These are phyloP conservation scores for Glyphotaelius pellucidus DNA, from an alignment of 2,888 invertebrate genomes.

Conservation along the genomic window DNA sequence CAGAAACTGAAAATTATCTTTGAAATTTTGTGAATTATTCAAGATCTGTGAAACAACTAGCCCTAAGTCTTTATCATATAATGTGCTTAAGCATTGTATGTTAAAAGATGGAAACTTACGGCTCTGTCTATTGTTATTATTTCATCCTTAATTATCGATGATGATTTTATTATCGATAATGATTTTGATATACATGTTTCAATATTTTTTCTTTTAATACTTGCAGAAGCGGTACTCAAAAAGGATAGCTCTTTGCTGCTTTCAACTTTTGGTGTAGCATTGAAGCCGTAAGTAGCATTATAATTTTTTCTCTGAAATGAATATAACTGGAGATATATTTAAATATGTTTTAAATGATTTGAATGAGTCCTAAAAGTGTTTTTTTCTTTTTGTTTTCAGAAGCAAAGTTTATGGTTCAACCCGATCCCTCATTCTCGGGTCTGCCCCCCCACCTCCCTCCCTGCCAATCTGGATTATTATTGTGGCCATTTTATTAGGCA, in stretches of 20 bases:
- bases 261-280: constrained; percentile 51
- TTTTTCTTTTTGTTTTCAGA: constrained; percentile 28
- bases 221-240: constrained; percentile 56
- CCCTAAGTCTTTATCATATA: neutral
- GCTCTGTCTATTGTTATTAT: neutral
- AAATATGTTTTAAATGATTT: neutral
- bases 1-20: too few relatives aligned
- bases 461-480: constrained; percentile 70
- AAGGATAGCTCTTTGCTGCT: constrained; percentile 45
- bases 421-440: constrained; percentile 46
- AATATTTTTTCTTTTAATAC: neutral
- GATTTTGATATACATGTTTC: neutral
- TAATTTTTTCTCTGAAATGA: neutral
- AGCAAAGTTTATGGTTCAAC: constrained; percentile 38
- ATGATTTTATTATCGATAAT: neutral
- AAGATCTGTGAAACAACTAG: too few relatives aligned
- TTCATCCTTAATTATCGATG: neutral
- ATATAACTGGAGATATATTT: neutral
- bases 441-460: neutral
- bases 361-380: neutral
- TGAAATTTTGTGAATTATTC: too few relatives aligned
- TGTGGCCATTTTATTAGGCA: constrained; percentile 69
- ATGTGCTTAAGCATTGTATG: neutral
- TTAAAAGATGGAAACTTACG: neutral
- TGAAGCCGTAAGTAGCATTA: constrained; percentile 25